These are phyloP conservation scores for Anthoptus insignis DNA, from an alignment of 2,888 invertebrate species.

Conservation along the genomic window DNA sequence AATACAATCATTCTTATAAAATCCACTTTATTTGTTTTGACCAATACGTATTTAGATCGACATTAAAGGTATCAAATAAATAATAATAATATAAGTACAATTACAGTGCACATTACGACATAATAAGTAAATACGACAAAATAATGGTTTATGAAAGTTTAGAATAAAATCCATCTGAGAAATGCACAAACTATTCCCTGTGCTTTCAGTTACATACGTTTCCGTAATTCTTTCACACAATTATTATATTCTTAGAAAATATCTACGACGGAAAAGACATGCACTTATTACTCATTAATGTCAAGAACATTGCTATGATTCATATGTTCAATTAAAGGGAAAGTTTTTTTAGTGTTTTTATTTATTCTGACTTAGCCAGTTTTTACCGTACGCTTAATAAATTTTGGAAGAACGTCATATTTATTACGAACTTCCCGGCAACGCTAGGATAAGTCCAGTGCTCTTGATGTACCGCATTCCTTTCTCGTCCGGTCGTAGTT, in stretches of 20 bases:
- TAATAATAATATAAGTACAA: too few relatives aligned
- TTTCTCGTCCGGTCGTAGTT: conserved; percentile 62
- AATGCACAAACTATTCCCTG: not conserved
- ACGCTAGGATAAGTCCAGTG: conserved; percentile 32
- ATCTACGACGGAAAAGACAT: not conserved
- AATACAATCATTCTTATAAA: too few relatives aligned
- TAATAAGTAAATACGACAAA: too few relatives aligned
- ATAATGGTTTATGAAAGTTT: not conserved
- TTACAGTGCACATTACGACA: too few relatives aligned
- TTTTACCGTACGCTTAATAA: not conserved
- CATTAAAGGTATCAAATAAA: too few relatives aligned
- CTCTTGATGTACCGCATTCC: conserved; percentile 58
- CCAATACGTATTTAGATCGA: too few relatives aligned
- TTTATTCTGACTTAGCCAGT: too few relatives aligned
- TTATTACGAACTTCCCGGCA: conserved; percentile 19
- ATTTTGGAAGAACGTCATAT: conserved; percentile 7
- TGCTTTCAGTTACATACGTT: not conserved
- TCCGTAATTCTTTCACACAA: conserved; percentile 11
- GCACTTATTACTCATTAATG: not conserved
- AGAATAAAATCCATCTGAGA: not conserved
- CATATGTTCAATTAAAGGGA: not conserved
- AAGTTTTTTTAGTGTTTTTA: too few relatives aligned
- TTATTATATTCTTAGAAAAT: not conserved
- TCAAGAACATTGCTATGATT: not conserved
- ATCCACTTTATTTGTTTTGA: too few relatives aligned